Evolutionary conservation across 2,888 invertebrate genomes (phyloP), one percentile per base, ranked within the genome.

Genomic region (Andricus quercusramuli): DNA sequence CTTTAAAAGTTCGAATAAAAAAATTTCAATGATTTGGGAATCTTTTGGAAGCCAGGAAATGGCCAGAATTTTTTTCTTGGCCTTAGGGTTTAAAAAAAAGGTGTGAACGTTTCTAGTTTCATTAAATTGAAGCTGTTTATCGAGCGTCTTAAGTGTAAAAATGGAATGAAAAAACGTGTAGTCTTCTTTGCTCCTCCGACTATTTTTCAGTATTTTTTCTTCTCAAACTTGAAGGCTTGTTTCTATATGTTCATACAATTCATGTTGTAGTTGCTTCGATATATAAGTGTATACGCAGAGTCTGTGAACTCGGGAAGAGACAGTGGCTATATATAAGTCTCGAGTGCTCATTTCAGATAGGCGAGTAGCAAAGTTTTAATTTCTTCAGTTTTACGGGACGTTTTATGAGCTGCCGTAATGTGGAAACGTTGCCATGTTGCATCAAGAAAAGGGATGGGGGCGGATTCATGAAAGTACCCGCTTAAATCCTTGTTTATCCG

Each of bases 301-400:
- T 8, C 20, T n/a, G 51, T n/a, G 51, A 29, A 62, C 51, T 62
- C 59, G 76, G 37, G 64, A 77, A 64, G 62, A 62, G 29, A 59
- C 64, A 20, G 41, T 29, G 76, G 47, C 47, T 78, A 83, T 84
- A 83, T 81, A 85, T 81, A 5, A 47, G 80, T 80, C 82, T 85
- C 83, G 85, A 89, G 86, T 86, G 87, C 87, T 88, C 87, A 86
- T 88, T 89, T 88, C 85, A 89, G 86, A 89, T 88, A 87, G 86
- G 84, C 84, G 84, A 88, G 87, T 88, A 88, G 85, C 84, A 87
- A 90, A 89, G 85, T 89, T 89, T 89, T 89, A 89, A 90, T 89
- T 89, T 88, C 88, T 89, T 89, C 87, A 86, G 86, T 88, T 89
- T 90, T 89, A 88, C 88, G 88, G 83, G 81, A 82, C 82, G 83